Evolutionary conservation across 2,113 vertebrate species (phyloP).

Genomic region (Tamias sibiricus): DNA sequence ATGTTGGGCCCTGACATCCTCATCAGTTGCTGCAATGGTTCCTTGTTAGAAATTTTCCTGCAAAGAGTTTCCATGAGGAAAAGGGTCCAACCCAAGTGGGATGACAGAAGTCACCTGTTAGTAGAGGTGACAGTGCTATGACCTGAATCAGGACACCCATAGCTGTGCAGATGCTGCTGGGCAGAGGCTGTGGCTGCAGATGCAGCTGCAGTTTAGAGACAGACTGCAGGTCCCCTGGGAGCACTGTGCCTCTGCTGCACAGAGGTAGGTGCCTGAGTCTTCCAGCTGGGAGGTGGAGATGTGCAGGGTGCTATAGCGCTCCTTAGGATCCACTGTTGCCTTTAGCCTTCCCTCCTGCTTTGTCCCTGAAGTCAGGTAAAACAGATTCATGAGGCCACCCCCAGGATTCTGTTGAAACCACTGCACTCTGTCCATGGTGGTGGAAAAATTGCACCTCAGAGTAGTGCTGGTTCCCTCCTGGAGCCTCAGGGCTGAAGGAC

Average conservation of each 20-base stretch:
- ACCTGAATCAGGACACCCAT: neutral
- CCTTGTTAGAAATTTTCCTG: neutral
- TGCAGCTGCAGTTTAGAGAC: conserved; percentile 1
- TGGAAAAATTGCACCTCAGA: conserved; percentile 42
- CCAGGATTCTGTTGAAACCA: neutral
- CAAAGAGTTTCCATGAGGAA: neutral
- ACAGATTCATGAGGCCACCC: neutral
- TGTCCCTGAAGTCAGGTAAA: neutral
- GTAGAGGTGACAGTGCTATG: neutral
- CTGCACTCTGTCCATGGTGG: neutral
- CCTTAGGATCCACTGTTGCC: neutral
- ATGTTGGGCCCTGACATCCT: neutral
- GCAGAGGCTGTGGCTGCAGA: accelerated
- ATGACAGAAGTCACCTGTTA: neutral
- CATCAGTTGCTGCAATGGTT: neutral
- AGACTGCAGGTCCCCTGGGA: neutral
- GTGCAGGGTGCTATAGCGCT: neutral
- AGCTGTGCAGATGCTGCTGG: neutral
- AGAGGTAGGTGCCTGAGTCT: conserved; percentile 54
- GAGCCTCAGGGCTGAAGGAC: neutral
- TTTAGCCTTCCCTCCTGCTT: conserved; percentile 4
- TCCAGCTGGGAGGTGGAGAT: neutral
- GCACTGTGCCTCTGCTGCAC: neutral
- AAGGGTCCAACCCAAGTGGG: neutral
- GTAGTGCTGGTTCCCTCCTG: neutral